A percentile compares a stretch with the other conserved stretches of the same genome.
phyloP scores from a whole-genome alignment of 2,797 vertebrate species.

The Sparidentex hasta region DNA sequence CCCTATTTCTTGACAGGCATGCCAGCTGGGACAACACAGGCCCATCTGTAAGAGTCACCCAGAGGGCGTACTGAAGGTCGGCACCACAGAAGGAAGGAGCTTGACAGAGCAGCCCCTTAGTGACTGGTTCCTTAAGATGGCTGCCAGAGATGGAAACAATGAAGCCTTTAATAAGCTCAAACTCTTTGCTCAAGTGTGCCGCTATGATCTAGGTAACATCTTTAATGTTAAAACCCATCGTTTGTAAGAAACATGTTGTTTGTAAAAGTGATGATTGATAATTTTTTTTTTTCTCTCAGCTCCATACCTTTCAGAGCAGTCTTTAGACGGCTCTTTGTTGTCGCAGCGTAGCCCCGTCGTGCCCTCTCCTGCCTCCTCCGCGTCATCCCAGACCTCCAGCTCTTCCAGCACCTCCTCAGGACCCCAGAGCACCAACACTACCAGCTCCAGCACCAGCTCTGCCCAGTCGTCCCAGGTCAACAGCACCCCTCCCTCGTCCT shows the following conservation, averaged over 20 bases:
- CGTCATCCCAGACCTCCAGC: slow-evolving; percentile 84
- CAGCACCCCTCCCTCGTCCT: slow-evolving; percentile 83
- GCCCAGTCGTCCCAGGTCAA: slow-evolving; percentile 86
- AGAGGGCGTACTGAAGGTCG: slow-evolving; percentile 96
- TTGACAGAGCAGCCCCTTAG: slow-evolving; percentile 94
- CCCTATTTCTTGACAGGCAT: slow-evolving; percentile 85
- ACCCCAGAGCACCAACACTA: slow-evolving; percentile 84
- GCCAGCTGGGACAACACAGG: slow-evolving; percentile 97
- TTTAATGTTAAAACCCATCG: slow-evolving; percentile 32
- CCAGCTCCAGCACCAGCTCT: slow-evolving; percentile 83
- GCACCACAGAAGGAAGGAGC: slow-evolving; percentile 90
- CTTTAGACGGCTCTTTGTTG: slow-evolving; percentile 94
- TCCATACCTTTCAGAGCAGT: slow-evolving; percentile 95
- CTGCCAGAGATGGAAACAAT: slow-evolving; percentile 89
- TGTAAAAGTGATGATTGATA: neutral
- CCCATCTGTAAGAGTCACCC: slow-evolving; percentile 94
- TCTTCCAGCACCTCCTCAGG: slow-evolving; percentile 81
- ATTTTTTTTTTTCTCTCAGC: slow-evolving; percentile 82
- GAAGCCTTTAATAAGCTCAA: slow-evolving; percentile 97
- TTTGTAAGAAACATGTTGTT: neutral
- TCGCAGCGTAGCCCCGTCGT: slow-evolving; percentile 91
- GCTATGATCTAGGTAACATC: slow-evolving; percentile 93
- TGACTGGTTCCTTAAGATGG: slow-evolving; percentile 96
- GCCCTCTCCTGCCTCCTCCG: slow-evolving; percentile 83
- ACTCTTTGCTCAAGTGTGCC: slow-evolving; percentile 98